These are phyloP conservation scores for Spilogale gracilis DNA, from an alignment of 2,113 vertebrate genomes.

Conservation along the genomic window DNA sequence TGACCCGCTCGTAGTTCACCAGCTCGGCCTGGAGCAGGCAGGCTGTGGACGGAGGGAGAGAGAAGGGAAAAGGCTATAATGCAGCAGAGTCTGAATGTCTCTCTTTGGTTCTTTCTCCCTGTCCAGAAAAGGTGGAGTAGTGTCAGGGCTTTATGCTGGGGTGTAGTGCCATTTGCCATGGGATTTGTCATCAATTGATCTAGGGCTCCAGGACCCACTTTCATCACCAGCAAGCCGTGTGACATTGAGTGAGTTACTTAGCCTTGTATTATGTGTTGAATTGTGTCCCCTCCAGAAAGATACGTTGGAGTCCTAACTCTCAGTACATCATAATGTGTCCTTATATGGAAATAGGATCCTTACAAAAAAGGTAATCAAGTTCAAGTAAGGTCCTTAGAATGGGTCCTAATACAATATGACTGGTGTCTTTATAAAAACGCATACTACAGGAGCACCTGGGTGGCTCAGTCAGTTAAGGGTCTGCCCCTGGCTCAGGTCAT, in stretches of 20 bases:
- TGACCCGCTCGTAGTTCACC: slow-evolving; percentile 99
- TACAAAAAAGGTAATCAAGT: background rate
- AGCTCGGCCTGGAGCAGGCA: slow-evolving; percentile 99
- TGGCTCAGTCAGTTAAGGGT: background rate
- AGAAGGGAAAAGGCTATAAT: background rate
- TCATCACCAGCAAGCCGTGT: background rate
- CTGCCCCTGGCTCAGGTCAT: background rate
- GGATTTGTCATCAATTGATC: background rate
- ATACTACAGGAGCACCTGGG: background rate
- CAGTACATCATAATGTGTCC: background rate
- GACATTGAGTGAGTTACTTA: background rate
- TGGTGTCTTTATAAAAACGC: background rate
- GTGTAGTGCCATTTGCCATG: background rate
- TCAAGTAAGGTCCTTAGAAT: background rate
- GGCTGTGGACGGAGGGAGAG: slow-evolving; percentile 85
- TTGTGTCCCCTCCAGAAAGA: background rate
- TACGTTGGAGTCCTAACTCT: background rate
- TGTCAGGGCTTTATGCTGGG: background rate
- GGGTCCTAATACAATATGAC: background rate
- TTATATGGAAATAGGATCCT: background rate
- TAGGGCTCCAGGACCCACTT: background rate
- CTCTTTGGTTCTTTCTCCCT: background rate
- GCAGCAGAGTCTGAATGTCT: background rate
- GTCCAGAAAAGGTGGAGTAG: background rate
- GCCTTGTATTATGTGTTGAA: background rate